Conservation (phyloP, 2,113 vertebrate genomes). For the Beaufortia kweichowensis region DNA sequence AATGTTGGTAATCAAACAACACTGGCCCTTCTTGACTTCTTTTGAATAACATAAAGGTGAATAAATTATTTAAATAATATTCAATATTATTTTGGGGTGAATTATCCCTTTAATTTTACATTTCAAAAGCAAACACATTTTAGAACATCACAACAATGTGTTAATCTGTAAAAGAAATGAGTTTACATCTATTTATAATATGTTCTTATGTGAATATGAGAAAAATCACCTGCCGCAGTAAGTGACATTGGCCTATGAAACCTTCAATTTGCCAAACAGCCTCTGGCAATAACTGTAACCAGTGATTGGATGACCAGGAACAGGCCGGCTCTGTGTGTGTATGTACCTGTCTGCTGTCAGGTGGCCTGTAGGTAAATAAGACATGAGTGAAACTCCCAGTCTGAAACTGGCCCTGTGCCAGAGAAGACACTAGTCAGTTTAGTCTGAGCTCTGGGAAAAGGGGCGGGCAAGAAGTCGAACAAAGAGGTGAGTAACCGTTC, state of each 20-base stretch:
- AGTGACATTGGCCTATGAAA: neutral
- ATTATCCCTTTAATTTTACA: too few relatives aligned
- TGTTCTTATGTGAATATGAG: too few relatives aligned
- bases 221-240: too few relatives aligned
- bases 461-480: slow-evolving; percentile 54
- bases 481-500: slow-evolving; percentile 68
- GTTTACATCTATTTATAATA: too few relatives aligned
- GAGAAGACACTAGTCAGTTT: slow-evolving; percentile 64
- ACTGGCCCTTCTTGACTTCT: too few relatives aligned
- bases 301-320: slow-evolving; percentile 54
- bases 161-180: too few relatives aligned
- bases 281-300: slow-evolving; percentile 59
- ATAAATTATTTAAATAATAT: too few relatives aligned
- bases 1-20: too few relatives aligned
- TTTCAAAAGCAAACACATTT: too few relatives aligned
- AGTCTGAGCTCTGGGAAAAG: slow-evolving; percentile 65
- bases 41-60: too few relatives aligned
- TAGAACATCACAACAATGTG: too few relatives aligned
- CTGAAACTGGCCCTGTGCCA: slow-evolving; percentile 76
- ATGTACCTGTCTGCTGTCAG: slow-evolving; percentile 74
- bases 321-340: slow-evolving; percentile 55
- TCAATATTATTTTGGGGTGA: too few relatives aligned
- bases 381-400: slow-evolving; percentile 71
- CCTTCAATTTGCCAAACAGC: neutral
- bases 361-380: slow-evolving; percentile 61